A percentile compares a stretch with the other conserved stretches of the same genome.
Conservation (phyloP, 2,797 vertebrate species). For the Onychomys torridus region DNA sequence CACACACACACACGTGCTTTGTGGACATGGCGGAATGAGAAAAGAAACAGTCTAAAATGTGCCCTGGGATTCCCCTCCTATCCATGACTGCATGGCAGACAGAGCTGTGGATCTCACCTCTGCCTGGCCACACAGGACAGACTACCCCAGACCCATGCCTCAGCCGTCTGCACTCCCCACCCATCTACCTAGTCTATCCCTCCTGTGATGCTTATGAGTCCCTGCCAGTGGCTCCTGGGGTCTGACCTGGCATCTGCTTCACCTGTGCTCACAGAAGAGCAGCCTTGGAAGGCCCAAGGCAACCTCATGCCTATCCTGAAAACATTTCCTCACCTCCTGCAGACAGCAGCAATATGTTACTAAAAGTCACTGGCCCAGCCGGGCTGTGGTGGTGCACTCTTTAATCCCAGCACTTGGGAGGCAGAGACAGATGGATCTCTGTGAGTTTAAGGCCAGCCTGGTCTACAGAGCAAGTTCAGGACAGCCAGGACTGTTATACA, state of each 20-base stretch:
- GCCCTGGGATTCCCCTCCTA: neutral
- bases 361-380: neutral
- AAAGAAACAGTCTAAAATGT: neutral
- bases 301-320: neutral
- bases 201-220: neutral
- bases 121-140: neutral
- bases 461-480: neutral
- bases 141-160: neutral
- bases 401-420: neutral
- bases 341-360: neutral
- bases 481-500: neutral
- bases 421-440: neutral
- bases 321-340: neutral
- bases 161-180: neutral
- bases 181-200: neutral
- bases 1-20: neutral
- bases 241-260: neutral
- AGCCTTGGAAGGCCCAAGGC: neutral
- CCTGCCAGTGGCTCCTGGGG: neutral
- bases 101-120: neutral
- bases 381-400: accelerated
- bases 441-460: neutral
- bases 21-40: neutral
- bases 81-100: neutral
- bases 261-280: neutral